A percentile compares a stretch with the other conserved stretches of the same genome.
phyloP scores from a whole-genome alignment of 2,113 vertebrate species.

The Microtus oregoni region DNA sequence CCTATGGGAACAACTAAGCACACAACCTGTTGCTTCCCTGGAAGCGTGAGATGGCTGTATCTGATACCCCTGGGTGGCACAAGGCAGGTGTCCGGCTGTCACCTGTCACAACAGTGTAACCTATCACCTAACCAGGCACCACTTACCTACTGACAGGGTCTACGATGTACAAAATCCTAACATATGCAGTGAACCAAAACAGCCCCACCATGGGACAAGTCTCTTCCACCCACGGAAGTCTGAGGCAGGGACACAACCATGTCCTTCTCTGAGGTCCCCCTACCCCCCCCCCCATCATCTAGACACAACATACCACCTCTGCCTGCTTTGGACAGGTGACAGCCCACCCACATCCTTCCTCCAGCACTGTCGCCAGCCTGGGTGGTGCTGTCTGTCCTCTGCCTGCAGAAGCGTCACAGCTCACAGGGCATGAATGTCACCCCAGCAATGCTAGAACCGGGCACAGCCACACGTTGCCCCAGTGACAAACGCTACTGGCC shows the following conservation, averaged over 20 bases:
- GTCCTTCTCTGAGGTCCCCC: neutral
- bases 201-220: neutral
- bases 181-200: neutral
- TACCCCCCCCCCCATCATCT: neutral
- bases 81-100: neutral
- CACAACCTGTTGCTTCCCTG: slow-evolving; percentile 46
- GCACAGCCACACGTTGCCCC: slow-evolving; percentile 75
- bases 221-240: neutral
- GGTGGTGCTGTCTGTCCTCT: slow-evolving; percentile 77
- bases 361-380: slow-evolving; percentile 43
- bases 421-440: slow-evolving; percentile 84
- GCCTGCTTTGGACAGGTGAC: slow-evolving; percentile 62
- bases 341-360: slow-evolving; percentile 41
- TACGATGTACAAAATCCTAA: neutral
- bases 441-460: slow-evolving; percentile 69
- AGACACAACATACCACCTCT: neutral
- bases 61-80: neutral
- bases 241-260: neutral
- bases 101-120: neutral
- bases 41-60: neutral
- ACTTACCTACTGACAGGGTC: neutral
- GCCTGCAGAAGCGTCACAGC: slow-evolving; percentile 79
- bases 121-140: neutral
- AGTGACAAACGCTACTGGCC: slow-evolving; percentile 78
- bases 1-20: neutral